These are phyloP conservation scores for Chorisops tibialis DNA, from an alignment of 2,888 invertebrate species.

Conservation along the genomic window DNA sequence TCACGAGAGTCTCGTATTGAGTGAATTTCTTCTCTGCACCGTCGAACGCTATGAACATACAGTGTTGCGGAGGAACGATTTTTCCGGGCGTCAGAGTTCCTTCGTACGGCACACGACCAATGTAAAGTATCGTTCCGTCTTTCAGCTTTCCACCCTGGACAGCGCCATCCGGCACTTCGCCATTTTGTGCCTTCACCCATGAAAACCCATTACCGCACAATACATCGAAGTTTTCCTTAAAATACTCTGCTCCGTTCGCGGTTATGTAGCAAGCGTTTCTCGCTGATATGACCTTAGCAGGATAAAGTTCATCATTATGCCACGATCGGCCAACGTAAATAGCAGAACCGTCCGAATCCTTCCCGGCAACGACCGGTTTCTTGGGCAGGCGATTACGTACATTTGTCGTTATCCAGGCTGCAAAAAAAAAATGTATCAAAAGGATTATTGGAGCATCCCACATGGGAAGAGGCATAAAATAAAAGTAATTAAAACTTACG, in stretches of 20 bases:
- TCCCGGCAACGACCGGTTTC: constrained; percentile 29
- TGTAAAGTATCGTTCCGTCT: constrained; percentile 56
- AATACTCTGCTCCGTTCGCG: constrained; percentile 53
- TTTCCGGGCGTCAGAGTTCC: constrained; percentile 60
- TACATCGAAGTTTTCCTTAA: constrained; percentile 51
- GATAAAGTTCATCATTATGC: constrained; percentile 52
- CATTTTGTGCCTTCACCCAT: constrained; percentile 49
- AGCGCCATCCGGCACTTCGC: constrained; percentile 54
- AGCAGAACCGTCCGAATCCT: constrained; percentile 32
- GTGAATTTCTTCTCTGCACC: constrained; percentile 47
- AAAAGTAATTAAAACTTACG: no score
- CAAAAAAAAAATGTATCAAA: not conserved
- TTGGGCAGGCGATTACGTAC: constrained; percentile 11
- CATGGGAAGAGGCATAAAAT: no score
- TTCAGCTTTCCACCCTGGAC: constrained; percentile 53
- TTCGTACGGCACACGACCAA: constrained; percentile 56
- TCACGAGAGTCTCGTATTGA: constrained; percentile 49
- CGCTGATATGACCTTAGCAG: constrained; percentile 56
- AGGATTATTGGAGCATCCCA: no score
- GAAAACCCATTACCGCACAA: constrained; percentile 48
- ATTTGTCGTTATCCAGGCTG: constrained; percentile 18
- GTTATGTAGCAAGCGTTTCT: constrained; percentile 54
- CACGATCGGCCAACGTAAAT: constrained; percentile 40
- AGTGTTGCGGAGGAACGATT: constrained; percentile 57
- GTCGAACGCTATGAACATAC: constrained; percentile 54